Evolutionary conservation across 1,140 invertebrate species (phyloP).

Genomic region (Coenobita brevimanus): DNA sequence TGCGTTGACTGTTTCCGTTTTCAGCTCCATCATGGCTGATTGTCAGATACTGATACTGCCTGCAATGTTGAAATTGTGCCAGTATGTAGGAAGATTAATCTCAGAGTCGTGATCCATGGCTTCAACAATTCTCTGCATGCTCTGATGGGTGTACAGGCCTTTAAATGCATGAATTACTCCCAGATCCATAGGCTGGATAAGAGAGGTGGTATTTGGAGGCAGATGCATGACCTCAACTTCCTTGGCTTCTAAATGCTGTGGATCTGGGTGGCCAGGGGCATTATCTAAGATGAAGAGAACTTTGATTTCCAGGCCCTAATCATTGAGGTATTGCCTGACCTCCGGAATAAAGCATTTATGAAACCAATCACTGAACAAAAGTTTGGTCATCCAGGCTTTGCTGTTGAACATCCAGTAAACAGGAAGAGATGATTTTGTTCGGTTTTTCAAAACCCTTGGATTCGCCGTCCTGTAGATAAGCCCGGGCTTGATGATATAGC

Average conservation of each 20-base stretch:
- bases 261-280: too few relatives aligned
- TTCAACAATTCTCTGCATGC: not conserved
- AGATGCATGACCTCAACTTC: too few relatives aligned
- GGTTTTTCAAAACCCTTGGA: not conserved
- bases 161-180: too few relatives aligned
- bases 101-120: not conserved
- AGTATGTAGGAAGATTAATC: too few relatives aligned
- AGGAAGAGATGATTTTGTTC: not conserved
- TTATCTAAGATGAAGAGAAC: too few relatives aligned
- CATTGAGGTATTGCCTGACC: too few relatives aligned
- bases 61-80: not conserved
- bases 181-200: too few relatives aligned
- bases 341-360: slow-evolving; percentile 29
- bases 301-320: too few relatives aligned
- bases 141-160: too few relatives aligned
- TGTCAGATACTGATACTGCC: not conserved
- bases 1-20: not conserved
- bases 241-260: too few relatives aligned
- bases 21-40: not conserved
- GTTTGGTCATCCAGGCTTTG: not conserved
- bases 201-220: too few relatives aligned
- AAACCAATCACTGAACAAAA: slow-evolving; percentile 5
- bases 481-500: not conserved
- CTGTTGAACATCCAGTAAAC: not conserved
- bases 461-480: not conserved